Conservation (phyloP, 2,888 invertebrate species). For the Lissocephala sabroskyi region DNA sequence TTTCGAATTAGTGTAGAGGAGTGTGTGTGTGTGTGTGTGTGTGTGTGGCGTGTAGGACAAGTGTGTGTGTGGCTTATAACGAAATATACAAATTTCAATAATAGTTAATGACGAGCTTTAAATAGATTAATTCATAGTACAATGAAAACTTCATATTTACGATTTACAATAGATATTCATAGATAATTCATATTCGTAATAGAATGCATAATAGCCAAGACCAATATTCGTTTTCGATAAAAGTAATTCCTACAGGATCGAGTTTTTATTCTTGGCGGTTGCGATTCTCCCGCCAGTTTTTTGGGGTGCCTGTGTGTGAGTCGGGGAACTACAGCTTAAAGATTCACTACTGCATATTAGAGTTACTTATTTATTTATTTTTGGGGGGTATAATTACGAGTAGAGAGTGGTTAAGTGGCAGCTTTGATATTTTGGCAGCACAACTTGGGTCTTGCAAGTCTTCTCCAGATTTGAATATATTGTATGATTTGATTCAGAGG, state of each 20-base stretch:
- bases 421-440: constrained; percentile 48
- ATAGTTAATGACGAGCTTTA: constrained; percentile 46
- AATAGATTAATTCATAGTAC: constrained; percentile 62
- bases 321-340: constrained; percentile 2
- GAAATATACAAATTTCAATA: constrained; percentile 60
- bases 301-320: constrained; percentile 1
- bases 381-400: neutral
- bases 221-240: too few species aligned
- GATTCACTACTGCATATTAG: too few species aligned
- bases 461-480: neutral
- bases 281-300: too few species aligned
- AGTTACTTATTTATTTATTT: neutral
- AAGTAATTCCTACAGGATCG: too few species aligned
- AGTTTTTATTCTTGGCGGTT: neutral
- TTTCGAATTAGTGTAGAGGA: constrained; percentile 12
- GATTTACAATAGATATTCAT: constrained; percentile 33
- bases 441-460: constrained; percentile 17
- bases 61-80: constrained; percentile 30
- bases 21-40: constrained; percentile 18
- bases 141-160: constrained; percentile 60
- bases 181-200: constrained; percentile 16
- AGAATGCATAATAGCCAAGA: constrained; percentile 27
- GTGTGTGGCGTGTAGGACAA: constrained; percentile 19
- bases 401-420: constrained; percentile 24
- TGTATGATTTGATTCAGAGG: neutral